phyloP scores from a whole-genome alignment of 2,888 invertebrate genomes.

The Monoplex corrugatus region DNA sequence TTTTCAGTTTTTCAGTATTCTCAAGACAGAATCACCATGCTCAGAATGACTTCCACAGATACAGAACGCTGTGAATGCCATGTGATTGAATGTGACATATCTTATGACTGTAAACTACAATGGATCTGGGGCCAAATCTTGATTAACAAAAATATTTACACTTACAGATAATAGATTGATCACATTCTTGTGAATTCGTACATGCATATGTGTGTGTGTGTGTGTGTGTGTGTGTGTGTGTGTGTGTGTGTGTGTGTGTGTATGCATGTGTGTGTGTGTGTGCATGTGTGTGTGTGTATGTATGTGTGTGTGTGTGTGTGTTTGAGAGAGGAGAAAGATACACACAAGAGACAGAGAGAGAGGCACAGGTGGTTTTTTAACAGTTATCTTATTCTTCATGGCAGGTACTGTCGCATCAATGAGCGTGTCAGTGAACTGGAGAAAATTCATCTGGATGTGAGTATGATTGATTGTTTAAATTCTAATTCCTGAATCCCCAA shows the following conservation, averaged over 20 bases:
- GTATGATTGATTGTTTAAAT: too few species aligned
- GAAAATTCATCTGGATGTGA: constrained; percentile 78
- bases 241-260: not conserved
- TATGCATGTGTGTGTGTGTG: not conserved
- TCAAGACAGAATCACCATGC: too few species aligned
- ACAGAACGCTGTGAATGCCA: too few species aligned
- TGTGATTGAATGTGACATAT: too few species aligned
- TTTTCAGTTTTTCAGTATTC: too few species aligned
- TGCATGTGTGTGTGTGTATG: not conserved
- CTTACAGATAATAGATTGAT: too few species aligned
- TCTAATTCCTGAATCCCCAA: too few species aligned
- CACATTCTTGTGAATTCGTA: not conserved
- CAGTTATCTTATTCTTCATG: constrained; percentile 47
- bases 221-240: not conserved
- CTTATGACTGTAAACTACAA: too few species aligned
- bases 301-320: not conserved
- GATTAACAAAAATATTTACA: too few species aligned
- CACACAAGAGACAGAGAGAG: not conserved
- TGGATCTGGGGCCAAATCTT: too few species aligned
- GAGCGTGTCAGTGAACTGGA: constrained; percentile 78
- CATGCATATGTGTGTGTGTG: not conserved
- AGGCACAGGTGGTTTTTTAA: too few species aligned
- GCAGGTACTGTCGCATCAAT: constrained; percentile 79
- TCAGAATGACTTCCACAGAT: too few species aligned
- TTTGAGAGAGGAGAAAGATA: not conserved